Conservation (phyloP, 2,113 vertebrate genomes). For the Ondatra zibethicus region DNA sequence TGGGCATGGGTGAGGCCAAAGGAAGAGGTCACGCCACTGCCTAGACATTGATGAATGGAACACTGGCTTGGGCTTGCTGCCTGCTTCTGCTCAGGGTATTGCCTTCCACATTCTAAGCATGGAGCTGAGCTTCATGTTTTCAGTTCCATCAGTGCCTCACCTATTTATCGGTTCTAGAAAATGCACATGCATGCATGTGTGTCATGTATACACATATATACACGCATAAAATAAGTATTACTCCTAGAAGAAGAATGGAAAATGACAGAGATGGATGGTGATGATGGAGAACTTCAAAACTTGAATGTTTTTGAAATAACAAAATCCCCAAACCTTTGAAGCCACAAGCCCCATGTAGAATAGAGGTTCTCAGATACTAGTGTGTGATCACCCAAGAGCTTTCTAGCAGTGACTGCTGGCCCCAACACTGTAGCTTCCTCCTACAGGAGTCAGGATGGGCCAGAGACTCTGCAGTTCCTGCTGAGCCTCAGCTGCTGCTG, state of each 20-base stretch:
- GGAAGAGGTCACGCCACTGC: not conserved
- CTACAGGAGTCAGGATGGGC: not conserved
- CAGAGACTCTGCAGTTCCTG: accelerated
- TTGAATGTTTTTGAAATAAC: not conserved
- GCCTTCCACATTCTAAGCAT: not conserved
- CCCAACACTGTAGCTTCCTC: not conserved
- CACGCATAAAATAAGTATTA: not conserved
- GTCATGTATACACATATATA: accelerated
- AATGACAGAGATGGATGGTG: not conserved
- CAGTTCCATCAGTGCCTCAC: too few relatives aligned
- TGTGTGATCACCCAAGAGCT: not conserved
- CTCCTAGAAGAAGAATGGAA: not conserved
- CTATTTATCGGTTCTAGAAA: not conserved
- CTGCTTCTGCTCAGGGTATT: not conserved
- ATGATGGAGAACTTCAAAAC: not conserved
- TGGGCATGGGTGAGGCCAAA: not conserved
- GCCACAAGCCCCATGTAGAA: not conserved
- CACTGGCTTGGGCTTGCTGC: not conserved
- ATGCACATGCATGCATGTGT: too few relatives aligned
- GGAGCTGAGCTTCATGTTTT: not conserved
- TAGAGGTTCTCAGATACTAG: not conserved
- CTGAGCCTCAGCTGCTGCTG: not conserved
- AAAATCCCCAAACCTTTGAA: not conserved
- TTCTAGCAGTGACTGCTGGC: not conserved
- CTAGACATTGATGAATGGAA: not conserved